phyloP scores from a whole-genome alignment of 2,113 vertebrate species.

The Cyanoderma ruficeps region DNA sequence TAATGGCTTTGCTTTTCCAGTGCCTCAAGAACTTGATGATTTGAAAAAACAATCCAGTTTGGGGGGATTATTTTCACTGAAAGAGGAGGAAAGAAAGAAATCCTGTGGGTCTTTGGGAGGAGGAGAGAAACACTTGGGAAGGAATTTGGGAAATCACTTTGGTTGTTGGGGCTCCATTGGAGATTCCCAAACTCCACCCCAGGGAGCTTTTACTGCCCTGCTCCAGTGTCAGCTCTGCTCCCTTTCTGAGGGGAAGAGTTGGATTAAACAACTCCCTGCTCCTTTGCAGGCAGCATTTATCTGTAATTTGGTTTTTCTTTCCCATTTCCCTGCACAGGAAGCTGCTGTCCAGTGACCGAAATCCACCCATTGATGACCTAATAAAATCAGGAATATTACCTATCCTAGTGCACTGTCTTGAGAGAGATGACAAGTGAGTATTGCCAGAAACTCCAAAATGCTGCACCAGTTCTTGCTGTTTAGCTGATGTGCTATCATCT shows the following conservation, averaged over 20 bases:
- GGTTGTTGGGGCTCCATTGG: fast-evolving
- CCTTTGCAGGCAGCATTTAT: background rate
- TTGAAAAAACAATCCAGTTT: too few relatives aligned
- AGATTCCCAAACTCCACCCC: background rate
- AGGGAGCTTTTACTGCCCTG: background rate
- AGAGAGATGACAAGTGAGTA: constrained; percentile 98
- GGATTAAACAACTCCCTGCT: background rate
- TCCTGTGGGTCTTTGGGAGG: background rate
- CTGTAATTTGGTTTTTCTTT: background rate
- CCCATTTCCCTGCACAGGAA: constrained; percentile 79
- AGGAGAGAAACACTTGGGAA: background rate
- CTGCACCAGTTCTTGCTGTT: fast-evolving
- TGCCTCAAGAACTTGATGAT: background rate
- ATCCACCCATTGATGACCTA: constrained; percentile 97
- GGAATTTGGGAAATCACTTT: background rate
- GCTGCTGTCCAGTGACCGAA: constrained; percentile 97
- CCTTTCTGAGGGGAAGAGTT: fast-evolving
- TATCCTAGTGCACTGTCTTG: constrained; percentile 98
- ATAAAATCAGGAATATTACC: constrained; percentile 99
- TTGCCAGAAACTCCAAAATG: background rate
- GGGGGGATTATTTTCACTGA: background rate
- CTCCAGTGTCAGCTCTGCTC: background rate
- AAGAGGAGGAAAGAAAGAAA: background rate
- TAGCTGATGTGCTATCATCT: background rate
- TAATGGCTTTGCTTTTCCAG: background rate